phyloP scores from a whole-genome alignment of 2,888 invertebrate species.

The Hypsopygia costalis region DNA sequence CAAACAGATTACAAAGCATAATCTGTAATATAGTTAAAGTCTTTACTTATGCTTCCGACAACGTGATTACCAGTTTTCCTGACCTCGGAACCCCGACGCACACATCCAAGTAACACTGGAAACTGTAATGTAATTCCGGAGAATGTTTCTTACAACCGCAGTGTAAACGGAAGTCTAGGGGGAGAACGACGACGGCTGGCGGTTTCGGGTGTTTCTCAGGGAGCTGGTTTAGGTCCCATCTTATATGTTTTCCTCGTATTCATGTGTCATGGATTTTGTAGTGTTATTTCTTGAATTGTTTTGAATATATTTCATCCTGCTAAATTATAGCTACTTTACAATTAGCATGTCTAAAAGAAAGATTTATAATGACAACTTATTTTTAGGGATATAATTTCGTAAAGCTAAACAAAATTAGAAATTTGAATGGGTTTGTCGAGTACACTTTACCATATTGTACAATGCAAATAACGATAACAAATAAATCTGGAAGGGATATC shows the following conservation, averaged over 20 bases:
- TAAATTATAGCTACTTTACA: too few species aligned
- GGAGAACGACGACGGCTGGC: slow-evolving; percentile 28
- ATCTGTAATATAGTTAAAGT: slow-evolving; percentile 12
- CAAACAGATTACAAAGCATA: not conserved
- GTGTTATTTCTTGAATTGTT: not conserved
- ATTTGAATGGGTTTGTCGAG: too few species aligned
- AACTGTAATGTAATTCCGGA: slow-evolving; percentile 56
- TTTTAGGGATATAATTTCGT: too few species aligned
- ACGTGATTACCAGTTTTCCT: slow-evolving; percentile 24
- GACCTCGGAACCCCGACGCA: slow-evolving; percentile 20
- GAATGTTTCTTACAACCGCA: slow-evolving; percentile 56
- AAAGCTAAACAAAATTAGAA: too few species aligned
- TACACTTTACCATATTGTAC: too few species aligned
- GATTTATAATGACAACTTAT: too few species aligned
- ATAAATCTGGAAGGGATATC: too few species aligned
- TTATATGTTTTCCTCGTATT: slow-evolving; percentile 24
- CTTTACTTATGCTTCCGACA: slow-evolving; percentile 17
- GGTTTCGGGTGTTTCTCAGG: slow-evolving; percentile 43
- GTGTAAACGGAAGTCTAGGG: slow-evolving; percentile 46
- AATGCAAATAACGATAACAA: too few species aligned
- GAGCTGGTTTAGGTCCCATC: slow-evolving; percentile 37
- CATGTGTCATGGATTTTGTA: not conserved
- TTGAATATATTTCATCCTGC: too few species aligned
- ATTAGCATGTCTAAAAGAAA: too few species aligned
- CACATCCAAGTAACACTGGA: slow-evolving; percentile 25